phyloP scores from a whole-genome alignment of 2,797 vertebrate species.

The Dendrocincla fuliginosa region DNA sequence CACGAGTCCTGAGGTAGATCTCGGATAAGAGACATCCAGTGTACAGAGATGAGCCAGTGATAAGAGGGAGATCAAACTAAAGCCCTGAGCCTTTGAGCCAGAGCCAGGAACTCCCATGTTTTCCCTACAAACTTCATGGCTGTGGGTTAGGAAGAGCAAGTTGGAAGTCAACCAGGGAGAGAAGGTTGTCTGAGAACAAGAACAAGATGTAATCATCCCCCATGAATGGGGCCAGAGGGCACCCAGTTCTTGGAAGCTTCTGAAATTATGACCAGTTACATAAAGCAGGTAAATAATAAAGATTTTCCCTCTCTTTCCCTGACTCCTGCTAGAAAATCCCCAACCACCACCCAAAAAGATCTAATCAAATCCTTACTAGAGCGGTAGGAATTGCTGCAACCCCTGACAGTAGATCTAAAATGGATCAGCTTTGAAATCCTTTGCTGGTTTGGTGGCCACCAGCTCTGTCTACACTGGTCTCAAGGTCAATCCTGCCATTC shows the following conservation, averaged over 20 bases:
- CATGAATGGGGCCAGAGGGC: neutral
- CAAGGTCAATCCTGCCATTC: neutral
- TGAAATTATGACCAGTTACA: neutral
- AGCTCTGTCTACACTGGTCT: fast-evolving
- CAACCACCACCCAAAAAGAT: neutral
- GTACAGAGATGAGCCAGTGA: neutral
- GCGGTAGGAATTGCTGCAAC: neutral
- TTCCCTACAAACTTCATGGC: neutral
- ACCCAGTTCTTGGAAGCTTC: neutral
- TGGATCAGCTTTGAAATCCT: neutral
- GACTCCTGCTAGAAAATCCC: neutral
- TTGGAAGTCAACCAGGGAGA: neutral
- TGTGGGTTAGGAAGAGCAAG: neutral
- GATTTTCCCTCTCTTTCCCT: neutral
- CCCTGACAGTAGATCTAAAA: neutral
- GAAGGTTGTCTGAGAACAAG: neutral
- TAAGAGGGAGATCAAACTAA: neutral
- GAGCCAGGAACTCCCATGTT: conserved; percentile 25
- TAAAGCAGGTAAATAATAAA: neutral
- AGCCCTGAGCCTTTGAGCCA: neutral
- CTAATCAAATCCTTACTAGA: neutral
- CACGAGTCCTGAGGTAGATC: neutral
- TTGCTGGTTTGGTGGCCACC: neutral
- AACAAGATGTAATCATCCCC: neutral
- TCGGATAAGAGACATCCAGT: neutral